These are phyloP conservation scores for Cheilinus undulatus DNA, from an alignment of 2,113 vertebrate genomes.

Conservation along the genomic window DNA sequence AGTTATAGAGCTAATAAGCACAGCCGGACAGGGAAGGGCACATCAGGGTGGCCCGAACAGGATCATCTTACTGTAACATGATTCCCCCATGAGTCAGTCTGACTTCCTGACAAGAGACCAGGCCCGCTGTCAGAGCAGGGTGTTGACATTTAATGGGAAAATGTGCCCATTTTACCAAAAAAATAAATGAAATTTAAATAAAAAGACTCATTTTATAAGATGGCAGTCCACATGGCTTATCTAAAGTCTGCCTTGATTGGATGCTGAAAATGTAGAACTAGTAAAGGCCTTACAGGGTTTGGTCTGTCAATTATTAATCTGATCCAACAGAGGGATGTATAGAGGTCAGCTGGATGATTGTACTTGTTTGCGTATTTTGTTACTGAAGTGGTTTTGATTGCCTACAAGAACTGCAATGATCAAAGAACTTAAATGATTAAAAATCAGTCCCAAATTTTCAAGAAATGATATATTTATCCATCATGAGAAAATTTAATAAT, in stretches of 20 bases:
- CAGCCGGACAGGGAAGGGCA: conserved; percentile 15
- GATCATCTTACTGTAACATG: conserved; percentile 66
- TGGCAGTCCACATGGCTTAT: neutral
- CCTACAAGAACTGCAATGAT: no score
- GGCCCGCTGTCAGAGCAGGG: neutral
- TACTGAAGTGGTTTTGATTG: no score
- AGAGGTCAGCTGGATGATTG: no score
- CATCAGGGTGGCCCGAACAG: neutral
- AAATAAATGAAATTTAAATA: neutral
- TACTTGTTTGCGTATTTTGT: no score
- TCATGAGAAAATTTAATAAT: no score
- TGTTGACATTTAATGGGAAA: neutral
- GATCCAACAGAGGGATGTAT: neutral
- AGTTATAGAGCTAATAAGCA: conserved; percentile 6
- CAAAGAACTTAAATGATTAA: no score
- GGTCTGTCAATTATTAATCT: neutral
- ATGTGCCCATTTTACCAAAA: neutral
- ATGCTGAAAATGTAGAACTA: neutral
- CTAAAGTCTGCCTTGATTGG: neutral
- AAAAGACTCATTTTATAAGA: neutral
- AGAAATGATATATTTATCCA: no score
- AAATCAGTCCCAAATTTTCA: no score
- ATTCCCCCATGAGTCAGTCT: conserved; percentile 25
- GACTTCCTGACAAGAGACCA: neutral
- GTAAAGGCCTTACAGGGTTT: neutral